These are phyloP conservation scores for Meteorus sp. DNA, from an alignment of 1,140 invertebrate genomes.

Conservation along the genomic window DNA sequence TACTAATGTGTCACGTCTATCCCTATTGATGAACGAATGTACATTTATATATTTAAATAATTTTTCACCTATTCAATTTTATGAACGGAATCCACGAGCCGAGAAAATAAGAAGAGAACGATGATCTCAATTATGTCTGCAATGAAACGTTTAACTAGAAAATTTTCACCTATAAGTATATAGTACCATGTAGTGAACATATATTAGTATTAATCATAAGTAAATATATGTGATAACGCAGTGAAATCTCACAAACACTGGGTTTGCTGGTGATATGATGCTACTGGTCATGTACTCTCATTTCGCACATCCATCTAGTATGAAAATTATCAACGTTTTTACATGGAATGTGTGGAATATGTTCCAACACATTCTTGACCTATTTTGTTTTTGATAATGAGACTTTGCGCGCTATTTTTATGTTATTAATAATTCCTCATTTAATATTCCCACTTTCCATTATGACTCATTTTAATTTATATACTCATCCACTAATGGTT, in stretches of 20 bases:
- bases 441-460: too few relatives aligned
- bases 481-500: too few relatives aligned
- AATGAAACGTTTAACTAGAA: constrained; percentile 32
- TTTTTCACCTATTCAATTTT: too few relatives aligned
- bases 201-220: neutral
- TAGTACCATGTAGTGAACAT: constrained; percentile 14
- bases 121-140: neutral
- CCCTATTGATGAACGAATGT: too few relatives aligned
- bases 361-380: constrained; percentile 14
- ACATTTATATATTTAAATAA: too few relatives aligned
- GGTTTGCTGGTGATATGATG: constrained; percentile 35
- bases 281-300: constrained; percentile 19
- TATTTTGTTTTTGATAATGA: constrained; percentile 6
- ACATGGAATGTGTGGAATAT: constrained; percentile 21
- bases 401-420: too few relatives aligned
- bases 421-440: too few relatives aligned
- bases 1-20: too few relatives aligned
- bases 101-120: too few relatives aligned
- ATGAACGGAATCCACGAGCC: too few relatives aligned
- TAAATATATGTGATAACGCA: constrained; percentile 16
- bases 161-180: constrained; percentile 19
- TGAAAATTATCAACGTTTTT: constrained; percentile 51
- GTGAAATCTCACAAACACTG: constrained; percentile 17
- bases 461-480: too few relatives aligned
- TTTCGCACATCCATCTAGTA: constrained; percentile 45